Base-by-base conservation (phyloP, 2,797 vertebrate species). In the Danio tinwini region DNA sequence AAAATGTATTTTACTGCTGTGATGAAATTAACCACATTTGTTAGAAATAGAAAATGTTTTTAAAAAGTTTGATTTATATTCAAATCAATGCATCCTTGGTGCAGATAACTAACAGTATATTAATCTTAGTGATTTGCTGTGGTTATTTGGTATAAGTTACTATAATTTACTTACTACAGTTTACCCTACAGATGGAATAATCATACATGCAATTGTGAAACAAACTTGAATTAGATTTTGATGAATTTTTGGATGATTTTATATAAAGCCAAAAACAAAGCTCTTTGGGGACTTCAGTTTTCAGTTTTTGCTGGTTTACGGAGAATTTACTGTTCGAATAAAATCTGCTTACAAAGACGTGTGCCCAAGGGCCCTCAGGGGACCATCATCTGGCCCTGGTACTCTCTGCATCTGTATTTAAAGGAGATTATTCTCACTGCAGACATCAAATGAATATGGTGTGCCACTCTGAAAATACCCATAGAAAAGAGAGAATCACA, bases 401-500 rank as follows among this genome's bases (percentile, higher is more conserved):
- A 37, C 29, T 47, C 5, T 29, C 9, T 11, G 11, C 50, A 39
- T 74, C 37, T 16, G 29, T 29, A 29, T 29, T 29, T 29, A 29
- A 29, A 39, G 5, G 16, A 56, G 21, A 44, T 3, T 39, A 13
- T n/a, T 19, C 16, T 50, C 12, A 11, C 5, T 59, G 42, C 10
- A 62, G 6, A 61, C 13, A 4, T 12, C 44, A 45, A 16, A 2
- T 53, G 17, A 44, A 7, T 50, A 74, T 62, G 29, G 16, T 50
- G 40, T 74, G 37, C 21, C 58, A 74, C 59, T 75, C 11, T 52
- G 50, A 55, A 76, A 56, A 55, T 19, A 45, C 16, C 16, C 74
- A 56, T 29, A 64, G 61, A 67, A 17, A 17, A 39, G 16, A 39
- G 7, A 76, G 39, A 19, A 76, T 65, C 29, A 44, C 74, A 42